Base-by-base conservation (phyloP, 2,888 invertebrate genomes). In the Melanargia galathea region DNA sequence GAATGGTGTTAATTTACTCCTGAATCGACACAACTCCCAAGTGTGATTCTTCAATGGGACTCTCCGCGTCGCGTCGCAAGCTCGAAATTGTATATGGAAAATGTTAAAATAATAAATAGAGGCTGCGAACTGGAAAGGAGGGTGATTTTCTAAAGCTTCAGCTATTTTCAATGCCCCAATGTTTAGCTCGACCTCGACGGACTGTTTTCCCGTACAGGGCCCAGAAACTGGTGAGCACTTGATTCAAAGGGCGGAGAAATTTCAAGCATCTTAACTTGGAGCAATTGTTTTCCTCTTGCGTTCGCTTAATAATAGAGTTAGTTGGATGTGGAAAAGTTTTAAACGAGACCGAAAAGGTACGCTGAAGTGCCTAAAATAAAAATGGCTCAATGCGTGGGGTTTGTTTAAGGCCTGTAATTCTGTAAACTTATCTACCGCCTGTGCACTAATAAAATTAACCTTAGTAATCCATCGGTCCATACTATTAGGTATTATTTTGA, bases 91-190 rank as follows among this genome's bases (percentile, higher is more conserved):
- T 86, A 79, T 86, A 87, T 87, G 87, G 88, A 85, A 88, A 89
- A 86, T 85, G 84, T 85, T 81, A 83, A 83, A 86, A 87, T 86
- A 80, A 86, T 88, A 86, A 87, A 89, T 83, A 82, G 79, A 78
- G 79, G 77, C 79, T 77, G 84, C 81, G 80, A 84, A 81, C 80
- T 82, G 82, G 75, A 85, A 86, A 82, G 78, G 83, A 82, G 86
- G 84, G 86, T 86, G 88, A 89, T 89, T 89, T 89, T 90, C 78
- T 87, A 87, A 88, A 90, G 90, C 83, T 85, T 83, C 85, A 80
- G 75, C 75, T 78, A 75, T 75, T 86, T 83, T 90, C 86, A 87
- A 88, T 86, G 78, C 86, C 78, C 79, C 77, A 85, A 87, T 89
- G 88, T 90, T 89, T 82, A 87, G 33, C 8, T 8, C 33, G 33